Evolutionary conservation across 2,113 vertebrate genomes (phyloP).

Genomic region (Delphinus delphis): DNA sequence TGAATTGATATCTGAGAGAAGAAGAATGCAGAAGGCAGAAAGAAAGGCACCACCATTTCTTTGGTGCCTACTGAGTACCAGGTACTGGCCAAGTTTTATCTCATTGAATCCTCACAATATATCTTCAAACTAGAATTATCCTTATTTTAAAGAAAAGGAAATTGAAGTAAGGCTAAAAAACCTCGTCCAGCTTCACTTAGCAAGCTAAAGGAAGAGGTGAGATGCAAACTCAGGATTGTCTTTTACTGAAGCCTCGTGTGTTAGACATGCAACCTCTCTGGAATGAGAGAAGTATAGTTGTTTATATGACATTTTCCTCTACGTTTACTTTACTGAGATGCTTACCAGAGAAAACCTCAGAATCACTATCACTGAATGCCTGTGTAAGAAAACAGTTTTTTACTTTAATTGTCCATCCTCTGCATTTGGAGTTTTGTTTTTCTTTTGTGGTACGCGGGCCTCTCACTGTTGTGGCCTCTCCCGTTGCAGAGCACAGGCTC

Average conservation of each 20-base stretch:
- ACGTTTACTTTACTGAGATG: neutral
- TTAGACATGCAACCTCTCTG: neutral
- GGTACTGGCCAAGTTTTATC: neutral
- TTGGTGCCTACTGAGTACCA: neutral
- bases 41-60: neutral
- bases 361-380: neutral
- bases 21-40: neutral
- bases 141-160: neutral
- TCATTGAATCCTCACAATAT: neutral
- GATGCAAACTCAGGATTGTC: neutral
- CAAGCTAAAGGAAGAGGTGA: neutral
- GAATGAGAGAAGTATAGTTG: neutral
- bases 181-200: neutral
- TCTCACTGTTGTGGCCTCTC: too few relatives aligned
- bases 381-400: slow-evolving; percentile 34
- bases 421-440: slow-evolving; percentile 48
- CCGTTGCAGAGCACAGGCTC: too few relatives aligned
- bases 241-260: neutral
- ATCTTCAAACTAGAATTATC: neutral
- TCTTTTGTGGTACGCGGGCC: too few relatives aligned
- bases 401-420: slow-evolving; percentile 7
- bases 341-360: neutral
- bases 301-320: neutral
- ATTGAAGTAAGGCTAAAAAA: neutral
- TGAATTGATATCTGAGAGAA: neutral